These are phyloP conservation scores for Labia minor DNA, from an alignment of 2,888 invertebrate species.

Conservation along the genomic window DNA sequence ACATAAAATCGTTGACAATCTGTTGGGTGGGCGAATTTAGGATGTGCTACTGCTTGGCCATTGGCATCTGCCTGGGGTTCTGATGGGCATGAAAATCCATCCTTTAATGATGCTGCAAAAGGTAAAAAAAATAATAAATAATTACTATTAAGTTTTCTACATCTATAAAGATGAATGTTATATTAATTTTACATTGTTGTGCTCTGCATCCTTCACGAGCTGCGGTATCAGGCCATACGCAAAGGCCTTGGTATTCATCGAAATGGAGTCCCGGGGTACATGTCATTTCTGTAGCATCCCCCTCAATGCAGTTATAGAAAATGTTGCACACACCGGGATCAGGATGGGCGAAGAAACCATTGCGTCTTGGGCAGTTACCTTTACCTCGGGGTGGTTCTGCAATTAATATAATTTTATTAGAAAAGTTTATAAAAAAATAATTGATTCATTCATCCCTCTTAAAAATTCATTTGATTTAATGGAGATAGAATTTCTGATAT, in stretches of 20 bases:
- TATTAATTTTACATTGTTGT: slow-evolving; percentile 35
- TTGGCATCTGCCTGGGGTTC: slow-evolving; percentile 50
- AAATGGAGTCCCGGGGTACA: slow-evolving; percentile 85
- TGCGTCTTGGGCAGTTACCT: slow-evolving; percentile 65
- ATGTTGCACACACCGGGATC: slow-evolving; percentile 69
- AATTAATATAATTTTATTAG: slow-evolving; percentile 24
- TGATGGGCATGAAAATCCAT: slow-evolving; percentile 78
- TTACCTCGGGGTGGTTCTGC: slow-evolving; percentile 65
- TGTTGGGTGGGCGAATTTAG: slow-evolving; percentile 71
- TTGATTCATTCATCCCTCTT: too few species aligned
- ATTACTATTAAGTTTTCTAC: slow-evolving; percentile 8
- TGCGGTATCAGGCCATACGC: slow-evolving; percentile 78
- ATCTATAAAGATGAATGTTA: not conserved
- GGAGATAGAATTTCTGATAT: too few species aligned
- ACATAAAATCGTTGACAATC: slow-evolving; percentile 90
- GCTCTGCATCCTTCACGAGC: slow-evolving; percentile 60
- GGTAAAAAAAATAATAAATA: not conserved
- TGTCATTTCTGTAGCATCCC: slow-evolving; percentile 63
- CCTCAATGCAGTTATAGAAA: slow-evolving; percentile 83
- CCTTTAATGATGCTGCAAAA: slow-evolving; percentile 58
- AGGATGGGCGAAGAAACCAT: slow-evolving; percentile 86
- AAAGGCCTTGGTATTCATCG: slow-evolving; percentile 78
- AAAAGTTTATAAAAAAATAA: too few species aligned
- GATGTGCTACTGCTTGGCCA: slow-evolving; percentile 68
- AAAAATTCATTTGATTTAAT: not conserved